Percentiles rank a stretch among this genome's conserved stretches.
These are phyloP conservation scores for Panagrolaimus sp. DNA, from an alignment of 1,140 invertebrate genomes.

Conservation along the genomic window DNA sequence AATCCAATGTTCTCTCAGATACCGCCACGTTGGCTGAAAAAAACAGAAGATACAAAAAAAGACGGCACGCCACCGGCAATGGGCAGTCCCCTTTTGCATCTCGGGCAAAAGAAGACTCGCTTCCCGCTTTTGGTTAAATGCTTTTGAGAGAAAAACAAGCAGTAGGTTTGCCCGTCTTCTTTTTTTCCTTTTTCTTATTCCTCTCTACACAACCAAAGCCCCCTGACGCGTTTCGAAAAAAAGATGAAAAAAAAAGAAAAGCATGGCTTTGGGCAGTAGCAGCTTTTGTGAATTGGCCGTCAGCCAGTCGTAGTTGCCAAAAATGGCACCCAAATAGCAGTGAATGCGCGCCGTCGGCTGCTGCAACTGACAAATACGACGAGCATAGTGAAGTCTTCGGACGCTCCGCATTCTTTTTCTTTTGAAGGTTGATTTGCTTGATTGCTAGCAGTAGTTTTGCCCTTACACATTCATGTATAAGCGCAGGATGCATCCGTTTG, in stretches of 20 bases:
- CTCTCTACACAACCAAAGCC: not conserved
- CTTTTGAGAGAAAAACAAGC: not conserved
- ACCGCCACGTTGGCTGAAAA: not conserved
- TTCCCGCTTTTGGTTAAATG: too few relatives aligned
- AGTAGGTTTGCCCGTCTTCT: not conserved
- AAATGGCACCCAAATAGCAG: conserved; percentile 8
- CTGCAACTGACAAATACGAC: conserved; percentile 11
- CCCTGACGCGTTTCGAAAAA: not conserved
- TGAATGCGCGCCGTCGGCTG: not conserved
- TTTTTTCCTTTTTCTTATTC: not conserved
- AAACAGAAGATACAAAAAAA: too few relatives aligned
- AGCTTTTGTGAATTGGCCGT: not conserved
- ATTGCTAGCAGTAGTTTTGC: not conserved
- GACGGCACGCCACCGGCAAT: too few relatives aligned
- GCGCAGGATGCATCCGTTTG: too few relatives aligned
- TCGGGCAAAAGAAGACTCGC: too few relatives aligned
- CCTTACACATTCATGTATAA: too few relatives aligned
- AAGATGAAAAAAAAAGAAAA: too few relatives aligned
- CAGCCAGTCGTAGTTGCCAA: conserved; percentile 5
- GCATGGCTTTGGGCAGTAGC: not conserved
- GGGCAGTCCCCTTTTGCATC: too few relatives aligned
- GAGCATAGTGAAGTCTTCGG: not conserved
- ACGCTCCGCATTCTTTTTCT: not conserved
- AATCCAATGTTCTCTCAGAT: not conserved
- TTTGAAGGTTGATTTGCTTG: conserved; percentile 8